These are phyloP conservation scores for Patella caerulea DNA, from an alignment of 2,888 invertebrate species.

Conservation along the genomic window DNA sequence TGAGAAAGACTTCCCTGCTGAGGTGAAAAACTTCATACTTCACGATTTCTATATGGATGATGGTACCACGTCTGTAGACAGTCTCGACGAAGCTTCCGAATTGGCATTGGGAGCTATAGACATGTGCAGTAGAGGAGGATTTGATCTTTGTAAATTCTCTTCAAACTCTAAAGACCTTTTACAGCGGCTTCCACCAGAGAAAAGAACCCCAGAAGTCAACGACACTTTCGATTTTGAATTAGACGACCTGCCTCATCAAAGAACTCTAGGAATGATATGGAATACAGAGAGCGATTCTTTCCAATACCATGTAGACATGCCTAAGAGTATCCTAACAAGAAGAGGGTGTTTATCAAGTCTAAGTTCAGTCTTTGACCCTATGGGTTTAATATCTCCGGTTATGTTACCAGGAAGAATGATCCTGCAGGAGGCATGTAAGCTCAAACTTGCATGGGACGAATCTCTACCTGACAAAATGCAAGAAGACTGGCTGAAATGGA, in stretches of 20 bases:
- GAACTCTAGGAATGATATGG: not conserved
- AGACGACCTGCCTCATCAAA: not conserved
- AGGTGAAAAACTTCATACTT: not conserved
- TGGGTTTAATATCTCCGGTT: constrained; percentile 14
- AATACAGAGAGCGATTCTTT: not conserved
- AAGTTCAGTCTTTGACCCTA: constrained; percentile 12
- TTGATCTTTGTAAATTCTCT: not conserved
- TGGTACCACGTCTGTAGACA: not conserved
- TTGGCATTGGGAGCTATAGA: not conserved
- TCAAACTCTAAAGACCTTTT: not conserved
- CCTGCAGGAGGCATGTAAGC: not conserved
- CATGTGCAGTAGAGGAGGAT: not conserved
- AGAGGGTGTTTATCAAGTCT: constrained; percentile 1
- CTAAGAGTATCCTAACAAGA: not conserved
- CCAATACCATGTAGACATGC: not conserved
- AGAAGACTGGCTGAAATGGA: constrained; percentile 7
- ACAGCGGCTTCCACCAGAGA: not conserved
- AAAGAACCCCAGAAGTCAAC: not conserved
- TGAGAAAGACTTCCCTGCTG: not conserved
- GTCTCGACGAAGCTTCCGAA: not conserved
- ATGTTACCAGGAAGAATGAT: not conserved
- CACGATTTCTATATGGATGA: not conserved
- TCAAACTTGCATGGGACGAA: not conserved
- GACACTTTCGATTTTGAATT: not conserved
- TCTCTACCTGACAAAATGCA: not conserved